A percentile compares a stretch with the other conserved stretches of the same genome.
These are phyloP conservation scores for Peromyscus maniculatus DNA, from an alignment of 2,113 vertebrate species.

Conservation along the genomic window DNA sequence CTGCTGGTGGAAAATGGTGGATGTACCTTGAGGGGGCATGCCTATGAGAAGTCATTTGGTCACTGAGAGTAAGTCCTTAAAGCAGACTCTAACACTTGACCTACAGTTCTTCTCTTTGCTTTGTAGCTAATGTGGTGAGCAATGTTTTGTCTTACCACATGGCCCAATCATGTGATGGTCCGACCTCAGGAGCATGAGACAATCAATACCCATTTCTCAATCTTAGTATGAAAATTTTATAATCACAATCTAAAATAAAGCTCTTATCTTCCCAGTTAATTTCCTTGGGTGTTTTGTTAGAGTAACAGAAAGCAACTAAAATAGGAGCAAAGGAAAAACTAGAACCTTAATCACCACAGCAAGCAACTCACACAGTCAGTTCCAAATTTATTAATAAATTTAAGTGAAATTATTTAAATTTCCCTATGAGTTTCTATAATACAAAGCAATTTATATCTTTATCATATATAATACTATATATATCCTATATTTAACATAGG, in stretches of 20 bases:
- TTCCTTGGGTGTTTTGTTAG: not conserved
- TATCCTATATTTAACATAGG: not conserved
- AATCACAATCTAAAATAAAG: not conserved
- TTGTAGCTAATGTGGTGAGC: not conserved
- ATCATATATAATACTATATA: not conserved
- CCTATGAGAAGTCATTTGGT: not conserved
- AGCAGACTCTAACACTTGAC: not conserved
- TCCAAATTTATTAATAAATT: conserved; percentile 16
- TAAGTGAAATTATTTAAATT: not conserved
- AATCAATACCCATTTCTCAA: not conserved
- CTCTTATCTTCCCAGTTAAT: not conserved
- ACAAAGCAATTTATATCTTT: not conserved
- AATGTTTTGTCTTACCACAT: not conserved
- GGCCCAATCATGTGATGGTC: too few species aligned
- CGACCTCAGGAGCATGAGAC: not conserved
- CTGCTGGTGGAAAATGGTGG: too few species aligned
- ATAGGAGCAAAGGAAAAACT: not conserved
- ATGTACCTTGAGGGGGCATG: not conserved
- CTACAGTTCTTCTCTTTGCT: not conserved
- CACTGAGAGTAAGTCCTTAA: rapidly evolving
- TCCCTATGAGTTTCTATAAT: not conserved
- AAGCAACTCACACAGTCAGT: conserved; percentile 13
- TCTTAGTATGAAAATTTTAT: not conserved
- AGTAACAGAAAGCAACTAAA: not conserved
- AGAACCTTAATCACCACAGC: not conserved